These are phyloP conservation scores for Epizoanthus ramosus DNA, from an alignment of 92 coral and sea anemone genomes.

Conservation along the genomic window DNA sequence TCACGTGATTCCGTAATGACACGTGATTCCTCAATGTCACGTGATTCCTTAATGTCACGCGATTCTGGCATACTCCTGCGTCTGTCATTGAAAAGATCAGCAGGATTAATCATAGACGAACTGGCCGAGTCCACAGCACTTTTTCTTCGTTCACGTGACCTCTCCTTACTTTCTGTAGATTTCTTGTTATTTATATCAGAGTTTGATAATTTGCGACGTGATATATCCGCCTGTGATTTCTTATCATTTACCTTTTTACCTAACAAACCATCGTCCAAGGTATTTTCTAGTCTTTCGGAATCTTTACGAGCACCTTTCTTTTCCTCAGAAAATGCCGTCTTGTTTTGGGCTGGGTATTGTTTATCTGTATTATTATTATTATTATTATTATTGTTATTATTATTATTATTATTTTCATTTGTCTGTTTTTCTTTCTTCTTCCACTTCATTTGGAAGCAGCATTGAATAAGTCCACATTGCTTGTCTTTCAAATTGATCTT, in stretches of 20 bases:
- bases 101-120: not conserved
- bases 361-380: not conserved
- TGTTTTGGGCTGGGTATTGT: not conserved
- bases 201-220: not conserved
- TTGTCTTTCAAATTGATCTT: not conserved
- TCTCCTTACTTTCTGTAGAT: not conserved
- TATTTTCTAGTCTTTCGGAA: not conserved
- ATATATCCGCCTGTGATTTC: not conserved
- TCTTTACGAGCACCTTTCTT: not conserved
- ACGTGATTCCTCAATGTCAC: not conserved
- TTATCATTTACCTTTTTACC: not conserved
- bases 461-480: not conserved
- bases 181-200: not conserved
- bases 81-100: not conserved
- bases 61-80: not conserved
- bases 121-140: not conserved
- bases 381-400: not conserved
- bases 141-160: not conserved
- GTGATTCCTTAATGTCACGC: not conserved
- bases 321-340: not conserved
- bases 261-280: not conserved
- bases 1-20: not conserved
- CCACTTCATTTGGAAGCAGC: not conserved
- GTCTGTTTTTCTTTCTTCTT: slow-evolving; percentile 12
- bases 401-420: not conserved